Percentiles rank a stretch among this genome's conserved stretches.
Evolutionary conservation across 2,888 invertebrate genomes (phyloP).

Genomic region (Catonia carolina): DNA sequence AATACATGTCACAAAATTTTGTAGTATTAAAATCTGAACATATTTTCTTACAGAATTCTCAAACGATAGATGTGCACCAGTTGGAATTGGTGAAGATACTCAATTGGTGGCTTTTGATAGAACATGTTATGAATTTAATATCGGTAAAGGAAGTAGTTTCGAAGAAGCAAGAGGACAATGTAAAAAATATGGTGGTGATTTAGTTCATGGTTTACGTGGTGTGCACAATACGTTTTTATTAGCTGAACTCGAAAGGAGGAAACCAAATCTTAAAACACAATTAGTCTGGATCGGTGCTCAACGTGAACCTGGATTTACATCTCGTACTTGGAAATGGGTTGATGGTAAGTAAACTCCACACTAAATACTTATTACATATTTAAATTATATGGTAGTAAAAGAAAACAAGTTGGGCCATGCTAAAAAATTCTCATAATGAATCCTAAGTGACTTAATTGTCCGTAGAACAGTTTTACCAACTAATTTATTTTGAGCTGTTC

Average conservation of each 20-base stretch:
- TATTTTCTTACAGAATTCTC: conserved; percentile 62
- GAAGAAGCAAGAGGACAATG: conserved; percentile 73
- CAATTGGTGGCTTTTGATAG: conserved; percentile 76
- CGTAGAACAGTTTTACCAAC: background rate
- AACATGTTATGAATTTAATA: conserved; percentile 84
- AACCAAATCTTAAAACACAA: conserved; percentile 72
- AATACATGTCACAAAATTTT: too few species aligned
- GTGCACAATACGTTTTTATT: conserved; percentile 61
- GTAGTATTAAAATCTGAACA: too few species aligned
- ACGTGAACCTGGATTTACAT: conserved; percentile 75
- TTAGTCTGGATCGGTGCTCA: conserved; percentile 88
- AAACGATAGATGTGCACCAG: conserved; percentile 71
- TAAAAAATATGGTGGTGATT: conserved; percentile 59
- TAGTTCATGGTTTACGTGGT: conserved; percentile 57
- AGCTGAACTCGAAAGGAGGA: conserved; percentile 73
- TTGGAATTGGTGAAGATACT: conserved; percentile 67
- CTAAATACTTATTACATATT: background rate
- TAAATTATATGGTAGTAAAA: too few species aligned
- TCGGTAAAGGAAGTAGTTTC: conserved; percentile 74
- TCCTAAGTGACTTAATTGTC: too few species aligned
- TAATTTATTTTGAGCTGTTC: background rate
- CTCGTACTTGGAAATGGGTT: conserved; percentile 84
- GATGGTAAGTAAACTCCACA: conserved; percentile 61
- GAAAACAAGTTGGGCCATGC: background rate
- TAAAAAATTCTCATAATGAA: too few species aligned